Base-by-base conservation (phyloP, 1,140 invertebrate species). In the Parasteatoda tepidariorum region DNA sequence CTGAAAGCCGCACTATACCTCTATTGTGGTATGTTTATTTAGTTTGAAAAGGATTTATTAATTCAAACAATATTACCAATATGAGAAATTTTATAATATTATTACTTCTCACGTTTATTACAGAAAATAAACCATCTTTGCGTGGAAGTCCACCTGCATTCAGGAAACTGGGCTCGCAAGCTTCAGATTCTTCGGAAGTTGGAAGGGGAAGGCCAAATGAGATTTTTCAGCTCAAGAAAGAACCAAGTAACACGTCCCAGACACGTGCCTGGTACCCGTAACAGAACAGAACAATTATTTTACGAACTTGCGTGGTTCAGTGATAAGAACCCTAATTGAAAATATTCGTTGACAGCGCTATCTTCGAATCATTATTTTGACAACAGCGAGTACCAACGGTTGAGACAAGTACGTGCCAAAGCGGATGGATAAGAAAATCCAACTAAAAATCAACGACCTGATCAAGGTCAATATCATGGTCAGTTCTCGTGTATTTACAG, bases 221-320 rank as follows among this genome's bases (percentile, higher is more conserved):
- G 68, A 26, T 74, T 83, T 70, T 83, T 83, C 61, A 83, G 81
- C 33, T 83, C 81, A 0, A 64, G 81, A 22, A 73, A 73, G 13
- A 83, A 83, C 22, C 22, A 54, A 1, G 70, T 83, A 7, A 34
- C 70, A 2, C 34, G 9, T 5, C 59, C 81, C 3, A 64, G 15
- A 26, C 26, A 9, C 3, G 68, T 83, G 24, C 81, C 81, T 1
- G 81, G 81, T 4, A n/a, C 66, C n/a, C n/a, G 13, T 7, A 71
- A 82, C 30, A 83, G 59, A 31, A 73, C 68, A 9, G 81, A 83
- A 26, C 70, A 83, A 7, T 41, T 83, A 2, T 83, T 83, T 64
- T 83, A 83, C 18, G 81, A 83, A 66, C 41, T 83, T 3, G 81
- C 81, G 13, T 83, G 81, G 81, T 83, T 54, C 18, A 83, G 34